Evolutionary conservation across 2,888 invertebrate genomes (phyloP), one percentile per base, ranked within the genome.

Genomic region (Microctonus hyperodae): DNA sequence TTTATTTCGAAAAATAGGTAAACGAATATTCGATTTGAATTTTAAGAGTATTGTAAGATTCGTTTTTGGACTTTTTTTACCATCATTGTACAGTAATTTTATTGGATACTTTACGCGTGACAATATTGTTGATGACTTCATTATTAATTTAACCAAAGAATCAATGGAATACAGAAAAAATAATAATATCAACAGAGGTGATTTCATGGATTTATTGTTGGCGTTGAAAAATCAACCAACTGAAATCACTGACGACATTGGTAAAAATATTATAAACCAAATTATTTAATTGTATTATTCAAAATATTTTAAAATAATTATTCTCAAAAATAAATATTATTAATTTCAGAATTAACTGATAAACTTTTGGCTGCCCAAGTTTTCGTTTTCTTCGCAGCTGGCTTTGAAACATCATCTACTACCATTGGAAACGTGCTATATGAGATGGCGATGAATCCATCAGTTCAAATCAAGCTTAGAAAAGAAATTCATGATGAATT

Each of bases 351-450:
- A 60, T 74, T 84, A 35, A 81, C 81, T 0, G 82, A 84, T 66
- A 72, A 72, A 1, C 68, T 82, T 3, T 73, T 85, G 13, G 78
- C 82, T 2, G 83, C 86, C 1, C 85, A 86, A 59, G 80, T 83
- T 1, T 83, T 85, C 51, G 79, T 85, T 13, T 86, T 86, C 71
- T 84, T 86, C 67, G 57, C 82, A 37, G 86, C 85, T 40, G 86
- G 86, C 7, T 86, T 85, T 68, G 86, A 86, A 72, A 86, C 86
- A 0, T 85, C 85, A 0, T 84, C 86, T 0, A 78, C 83, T 1
- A 83, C 85, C 0, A 78, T 86, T 59, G 82, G 83, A 60, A 83
- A 85, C 67, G 78, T 80, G 22, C 75, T 85, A 10, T 85, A 85
- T 70, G 82, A 83, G 69, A 75, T 86, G 22, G 85, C 86, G 0